Percentiles rank a stretch among this genome's conserved stretches.
phyloP scores from a whole-genome alignment of 2,113 vertebrate genomes.

The Nibea coibor region DNA sequence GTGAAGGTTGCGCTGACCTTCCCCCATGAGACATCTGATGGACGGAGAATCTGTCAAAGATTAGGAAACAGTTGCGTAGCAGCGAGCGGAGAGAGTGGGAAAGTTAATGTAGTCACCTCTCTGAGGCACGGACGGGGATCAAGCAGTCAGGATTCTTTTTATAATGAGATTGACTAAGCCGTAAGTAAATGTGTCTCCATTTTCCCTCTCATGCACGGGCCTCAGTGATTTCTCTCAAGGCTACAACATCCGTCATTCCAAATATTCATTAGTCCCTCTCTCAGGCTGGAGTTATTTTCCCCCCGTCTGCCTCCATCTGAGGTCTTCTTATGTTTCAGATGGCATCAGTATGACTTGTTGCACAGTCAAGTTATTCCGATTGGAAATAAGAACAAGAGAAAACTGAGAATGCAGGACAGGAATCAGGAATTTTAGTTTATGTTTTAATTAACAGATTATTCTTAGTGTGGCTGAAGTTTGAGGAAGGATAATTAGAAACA shows the following conservation, averaged over 20 bases:
- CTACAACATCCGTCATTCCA: conserved; percentile 40
- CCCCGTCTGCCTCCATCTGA: conserved; percentile 6
- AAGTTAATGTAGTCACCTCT: conserved; percentile 34
- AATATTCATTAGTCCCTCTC: conserved; percentile 14
- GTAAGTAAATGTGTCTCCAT: conserved; percentile 45
- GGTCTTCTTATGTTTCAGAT: background rate
- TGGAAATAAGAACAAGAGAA: background rate
- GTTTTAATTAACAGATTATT: background rate
- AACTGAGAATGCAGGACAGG: background rate
- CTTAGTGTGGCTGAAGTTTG: background rate
- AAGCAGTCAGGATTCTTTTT: conserved; percentile 33
- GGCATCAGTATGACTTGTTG: conserved; percentile 17
- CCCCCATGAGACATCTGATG: conserved; percentile 50
- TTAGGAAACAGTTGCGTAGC: conserved; percentile 23
- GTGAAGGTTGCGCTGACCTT: conserved; percentile 66
- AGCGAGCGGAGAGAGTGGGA: conserved; percentile 9
- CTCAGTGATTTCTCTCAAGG: conserved; percentile 38
- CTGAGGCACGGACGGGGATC: conserved; percentile 33
- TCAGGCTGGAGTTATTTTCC: conserved; percentile 3
- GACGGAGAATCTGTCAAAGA: conserved; percentile 47
- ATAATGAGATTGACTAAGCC: conserved; percentile 46
- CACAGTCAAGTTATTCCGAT: background rate
- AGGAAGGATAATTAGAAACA: background rate
- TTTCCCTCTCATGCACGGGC: conserved; percentile 17
- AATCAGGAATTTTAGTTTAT: background rate